A percentile compares a stretch with the other conserved stretches of the same genome.
phyloP scores from a whole-genome alignment of 1,140 invertebrate genomes.

The Drosophila yakuba region DNA sequence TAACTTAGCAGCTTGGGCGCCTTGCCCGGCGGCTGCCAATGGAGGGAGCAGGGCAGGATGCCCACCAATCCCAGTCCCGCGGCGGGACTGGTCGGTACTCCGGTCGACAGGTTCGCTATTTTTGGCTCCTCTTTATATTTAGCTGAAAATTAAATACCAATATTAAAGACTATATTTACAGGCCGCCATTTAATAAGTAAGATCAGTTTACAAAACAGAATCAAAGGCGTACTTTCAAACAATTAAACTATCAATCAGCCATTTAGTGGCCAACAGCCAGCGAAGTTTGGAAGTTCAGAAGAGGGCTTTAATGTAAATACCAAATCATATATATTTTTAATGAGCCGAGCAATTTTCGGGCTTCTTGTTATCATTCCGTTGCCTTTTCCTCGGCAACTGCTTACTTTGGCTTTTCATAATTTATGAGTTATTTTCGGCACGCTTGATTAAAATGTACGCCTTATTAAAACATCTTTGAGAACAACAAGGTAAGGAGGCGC shows the following conservation, averaged over 20 bases:
- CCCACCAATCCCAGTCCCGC: slow-evolving; percentile 66
- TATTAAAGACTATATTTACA: no score
- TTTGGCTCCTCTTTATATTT: slow-evolving; percentile 12
- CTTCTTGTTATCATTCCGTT: slow-evolving; percentile 22
- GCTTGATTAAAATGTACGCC: slow-evolving; percentile 68
- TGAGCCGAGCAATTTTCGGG: slow-evolving; percentile 21
- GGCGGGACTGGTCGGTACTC: slow-evolving; percentile 44
- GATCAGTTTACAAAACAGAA: slow-evolving; percentile 14
- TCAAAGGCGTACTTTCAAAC: not conserved
- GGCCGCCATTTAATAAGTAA: not conserved
- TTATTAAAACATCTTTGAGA: slow-evolving; percentile 58
- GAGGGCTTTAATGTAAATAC: slow-evolving; percentile 13
- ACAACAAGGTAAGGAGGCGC: slow-evolving; percentile 35
- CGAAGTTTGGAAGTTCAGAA: not conserved
- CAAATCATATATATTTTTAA: slow-evolving; percentile 48
- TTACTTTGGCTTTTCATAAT: slow-evolving; percentile 33
- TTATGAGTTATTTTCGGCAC: slow-evolving; percentile 60
- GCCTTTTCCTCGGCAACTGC: not conserved
- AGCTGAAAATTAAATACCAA: slow-evolving; percentile 23
- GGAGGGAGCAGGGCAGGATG: slow-evolving; percentile 64
- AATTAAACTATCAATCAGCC: slow-evolving; percentile 1
- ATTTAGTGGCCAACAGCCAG: not conserved
- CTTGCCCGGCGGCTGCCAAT: slow-evolving; percentile 62
- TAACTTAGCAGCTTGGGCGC: slow-evolving; percentile 59
- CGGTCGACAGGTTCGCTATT: slow-evolving; percentile 46